These are phyloP conservation scores for Drosophila jambulina DNA, from an alignment of 1,140 invertebrate genomes.

Conservation along the genomic window DNA sequence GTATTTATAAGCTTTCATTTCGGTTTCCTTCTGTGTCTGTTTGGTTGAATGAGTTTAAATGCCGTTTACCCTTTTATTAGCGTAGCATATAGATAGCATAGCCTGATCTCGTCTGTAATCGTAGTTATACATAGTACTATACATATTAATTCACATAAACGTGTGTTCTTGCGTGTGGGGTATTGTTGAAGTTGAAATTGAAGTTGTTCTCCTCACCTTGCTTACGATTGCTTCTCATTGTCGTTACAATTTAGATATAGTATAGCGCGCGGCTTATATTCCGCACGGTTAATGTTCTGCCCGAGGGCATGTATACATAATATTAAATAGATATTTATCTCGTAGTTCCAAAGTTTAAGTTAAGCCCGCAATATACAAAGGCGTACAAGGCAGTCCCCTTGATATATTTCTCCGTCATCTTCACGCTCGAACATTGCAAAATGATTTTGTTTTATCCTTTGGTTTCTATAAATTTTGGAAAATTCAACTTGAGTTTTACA, in stretches of 20 bases:
- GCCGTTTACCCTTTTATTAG: slow-evolving; percentile 79
- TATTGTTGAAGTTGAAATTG: slow-evolving; percentile 68
- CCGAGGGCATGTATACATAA: slow-evolving; percentile 49
- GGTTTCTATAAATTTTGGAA: slow-evolving; percentile 49
- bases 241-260: slow-evolving; percentile 71
- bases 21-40: slow-evolving; percentile 9
- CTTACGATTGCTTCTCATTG: slow-evolving; percentile 81
- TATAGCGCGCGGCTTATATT: slow-evolving; percentile 61
- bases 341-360: slow-evolving; percentile 56
- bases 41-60: slow-evolving; percentile 72
- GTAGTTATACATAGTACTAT: slow-evolving; percentile 47
- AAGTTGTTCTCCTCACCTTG: slow-evolving; percentile 68
- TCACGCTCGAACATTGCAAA: slow-evolving; percentile 44
- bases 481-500: slow-evolving; percentile 58
- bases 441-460: slow-evolving; percentile 43
- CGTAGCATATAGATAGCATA: slow-evolving; percentile 64
- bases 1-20: slow-evolving; percentile 67
- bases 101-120: slow-evolving; percentile 55
- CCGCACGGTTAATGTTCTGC: slow-evolving; percentile 48
- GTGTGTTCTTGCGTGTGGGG: slow-evolving; percentile 57
- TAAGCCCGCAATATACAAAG: slow-evolving; percentile 67
- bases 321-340: slow-evolving; percentile 60
- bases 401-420: slow-evolving; percentile 13
- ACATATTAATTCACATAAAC: slow-evolving; percentile 40
- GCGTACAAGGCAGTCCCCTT: slow-evolving; percentile 37